Evolutionary conservation across 1,140 invertebrate species (phyloP).

Genomic region (Macrobrachium rosenbergii): DNA sequence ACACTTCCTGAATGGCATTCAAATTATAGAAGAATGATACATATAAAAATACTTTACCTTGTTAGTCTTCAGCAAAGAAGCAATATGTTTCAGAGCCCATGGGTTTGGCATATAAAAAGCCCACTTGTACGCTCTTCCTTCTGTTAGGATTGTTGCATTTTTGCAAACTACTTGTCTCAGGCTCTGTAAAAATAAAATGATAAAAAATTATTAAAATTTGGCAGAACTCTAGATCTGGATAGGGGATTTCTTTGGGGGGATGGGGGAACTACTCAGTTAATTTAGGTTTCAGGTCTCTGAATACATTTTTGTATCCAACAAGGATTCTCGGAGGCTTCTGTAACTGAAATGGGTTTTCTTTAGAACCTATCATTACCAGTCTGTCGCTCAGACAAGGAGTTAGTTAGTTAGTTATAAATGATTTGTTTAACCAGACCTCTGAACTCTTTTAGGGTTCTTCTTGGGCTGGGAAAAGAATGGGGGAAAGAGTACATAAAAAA

Average conservation of each 20-base stretch:
- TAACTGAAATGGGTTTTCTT: no score
- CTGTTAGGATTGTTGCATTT: conserved; percentile 35
- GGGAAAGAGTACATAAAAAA: no score
- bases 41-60: conserved; percentile 19
- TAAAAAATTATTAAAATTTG: neutral
- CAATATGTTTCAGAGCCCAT: conserved; percentile 34
- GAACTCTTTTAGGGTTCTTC: no score
- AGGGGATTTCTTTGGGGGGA: no score
- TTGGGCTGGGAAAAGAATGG: no score
- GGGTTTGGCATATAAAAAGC: conserved; percentile 55
- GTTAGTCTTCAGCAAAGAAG: conserved; percentile 25
- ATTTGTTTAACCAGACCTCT: no score
- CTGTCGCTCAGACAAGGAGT: no score
- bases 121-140: conserved; percentile 52
- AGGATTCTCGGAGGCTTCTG: neutral
- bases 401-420: no score
- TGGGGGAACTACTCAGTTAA: neutral
- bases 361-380: no score
- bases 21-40: neutral
- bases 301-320: neutral
- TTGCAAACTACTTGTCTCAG: conserved; percentile 30
- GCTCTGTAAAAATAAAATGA: conserved; percentile 37
- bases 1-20: neutral
- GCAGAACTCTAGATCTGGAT: neutral
- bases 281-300: neutral